Base-by-base conservation (phyloP, 2,113 vertebrate species). In the Prunella fulvescens region DNA sequence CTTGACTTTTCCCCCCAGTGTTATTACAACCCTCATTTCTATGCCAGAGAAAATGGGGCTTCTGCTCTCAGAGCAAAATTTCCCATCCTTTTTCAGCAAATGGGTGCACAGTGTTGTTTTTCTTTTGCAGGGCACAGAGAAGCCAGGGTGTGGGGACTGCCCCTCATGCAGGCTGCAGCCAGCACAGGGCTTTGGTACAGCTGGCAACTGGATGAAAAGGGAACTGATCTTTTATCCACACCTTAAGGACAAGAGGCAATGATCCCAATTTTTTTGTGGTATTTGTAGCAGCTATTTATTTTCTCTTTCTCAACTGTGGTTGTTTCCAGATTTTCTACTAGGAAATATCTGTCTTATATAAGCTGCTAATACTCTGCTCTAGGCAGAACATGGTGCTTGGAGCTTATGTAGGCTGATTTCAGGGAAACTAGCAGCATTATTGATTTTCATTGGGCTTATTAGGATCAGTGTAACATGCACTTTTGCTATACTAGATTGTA, bases 361-460 rank as follows among this genome's bases (percentile, higher is more conserved):
- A 97, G 88, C 94, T 92, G 71, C 95, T 97, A 95, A 97, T 97
- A 89, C 40, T 85, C 56, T 86, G 92, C 95, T 97, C 88, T 79
- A 96, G 97, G 97, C 96, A 95, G 96, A 97, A 96, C 96, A 96
- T 1, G 19, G 54, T 77, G 85, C 92, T 93, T 87, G 82, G 85
- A 97, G 93, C 86, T 97, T 94, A 89, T 70, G 86, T 85, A 81
- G 96, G 64, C 93, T 90, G 88, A 95, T 97, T 96, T 96, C 97
- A 90, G 96, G 97, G 96, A 95, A 95, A 95, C 95, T 92, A 97
- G 97, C 93, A 97, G 91, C 91, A 50, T 97, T 97, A 98, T 97
- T 97, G 98, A 98, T 98, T 98, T 97, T 96, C 94, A 94, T 94
- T 89, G 86, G 92, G 97, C 97, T 97, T 97, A 97, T 98, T 97